phyloP scores from a whole-genome alignment of 2,113 vertebrate species.

The Halcyon malimbica region DNA sequence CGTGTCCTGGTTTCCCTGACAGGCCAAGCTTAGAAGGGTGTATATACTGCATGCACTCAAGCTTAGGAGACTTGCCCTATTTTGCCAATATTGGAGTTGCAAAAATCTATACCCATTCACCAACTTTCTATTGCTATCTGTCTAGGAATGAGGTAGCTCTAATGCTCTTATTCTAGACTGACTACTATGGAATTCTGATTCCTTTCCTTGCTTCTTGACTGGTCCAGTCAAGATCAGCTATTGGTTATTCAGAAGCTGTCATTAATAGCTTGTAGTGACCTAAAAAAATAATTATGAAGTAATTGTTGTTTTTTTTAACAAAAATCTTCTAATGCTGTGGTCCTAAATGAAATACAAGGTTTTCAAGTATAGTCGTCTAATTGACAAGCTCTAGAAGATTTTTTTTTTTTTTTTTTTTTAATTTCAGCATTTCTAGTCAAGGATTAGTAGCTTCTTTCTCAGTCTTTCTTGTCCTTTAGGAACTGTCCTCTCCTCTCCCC shows the following conservation, averaged over 20 bases:
- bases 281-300: background rate
- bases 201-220: background rate
- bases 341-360: background rate
- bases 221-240: background rate
- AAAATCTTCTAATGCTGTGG: background rate
- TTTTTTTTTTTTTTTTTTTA: too few relatives aligned
- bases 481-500: background rate
- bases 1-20: constrained; percentile 1
- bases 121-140: background rate
- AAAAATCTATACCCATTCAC: background rate
- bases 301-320: background rate
- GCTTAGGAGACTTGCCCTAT: background rate
- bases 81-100: background rate
- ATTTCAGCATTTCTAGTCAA: background rate
- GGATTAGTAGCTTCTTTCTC: background rate
- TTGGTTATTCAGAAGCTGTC: background rate
- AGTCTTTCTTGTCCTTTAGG: background rate
- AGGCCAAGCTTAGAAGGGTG: background rate
- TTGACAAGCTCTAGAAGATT: background rate
- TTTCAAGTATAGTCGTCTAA: background rate
- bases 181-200: background rate
- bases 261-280: background rate
- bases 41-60: background rate
- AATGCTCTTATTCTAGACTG: background rate
- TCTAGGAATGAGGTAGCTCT: background rate